Percentiles rank a stretch among this genome's conserved stretches.
These are phyloP conservation scores for Porphyrio hochstetteri DNA, from an alignment of 2,113 vertebrate genomes.

Conservation along the genomic window DNA sequence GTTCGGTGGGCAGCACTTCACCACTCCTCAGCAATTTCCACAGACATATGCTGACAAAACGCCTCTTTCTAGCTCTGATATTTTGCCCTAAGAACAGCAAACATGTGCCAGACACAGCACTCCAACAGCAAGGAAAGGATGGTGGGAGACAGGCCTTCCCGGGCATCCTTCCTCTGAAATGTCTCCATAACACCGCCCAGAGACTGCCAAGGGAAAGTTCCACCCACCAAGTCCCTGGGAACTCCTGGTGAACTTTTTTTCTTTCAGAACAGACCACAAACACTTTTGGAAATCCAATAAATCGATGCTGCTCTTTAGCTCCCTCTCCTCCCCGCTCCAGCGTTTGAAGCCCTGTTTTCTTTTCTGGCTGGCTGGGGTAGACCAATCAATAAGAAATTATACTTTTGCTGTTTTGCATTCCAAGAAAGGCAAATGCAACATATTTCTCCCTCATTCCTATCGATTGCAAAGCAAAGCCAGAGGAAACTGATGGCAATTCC, in stretches of 20 bases:
- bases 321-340: slow-evolving; percentile 56
- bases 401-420: slow-evolving; percentile 54
- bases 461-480: slow-evolving; percentile 52
- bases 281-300: slow-evolving; percentile 6
- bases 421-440: slow-evolving; percentile 54
- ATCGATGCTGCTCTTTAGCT: slow-evolving; percentile 56
- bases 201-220: not conserved
- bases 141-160: not conserved
- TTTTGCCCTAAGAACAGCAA: not conserved
- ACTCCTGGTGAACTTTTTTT: not conserved
- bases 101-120: not conserved
- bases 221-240: slow-evolving; percentile 22
- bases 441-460: slow-evolving; percentile 64
- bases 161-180: not conserved
- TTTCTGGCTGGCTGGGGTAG: slow-evolving; percentile 38
- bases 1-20: not conserved
- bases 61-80: not conserved
- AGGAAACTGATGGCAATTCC: not conserved
- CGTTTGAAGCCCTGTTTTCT: slow-evolving; percentile 59
- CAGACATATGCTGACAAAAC: not conserved
- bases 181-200: not conserved
- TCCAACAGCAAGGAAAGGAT: not conserved
- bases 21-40: not conserved
- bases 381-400: slow-evolving; percentile 76
- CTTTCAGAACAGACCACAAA: not conserved